Evolutionary conservation across 2,888 invertebrate genomes (phyloP).

Genomic region (Octonoba sinensis): DNA sequence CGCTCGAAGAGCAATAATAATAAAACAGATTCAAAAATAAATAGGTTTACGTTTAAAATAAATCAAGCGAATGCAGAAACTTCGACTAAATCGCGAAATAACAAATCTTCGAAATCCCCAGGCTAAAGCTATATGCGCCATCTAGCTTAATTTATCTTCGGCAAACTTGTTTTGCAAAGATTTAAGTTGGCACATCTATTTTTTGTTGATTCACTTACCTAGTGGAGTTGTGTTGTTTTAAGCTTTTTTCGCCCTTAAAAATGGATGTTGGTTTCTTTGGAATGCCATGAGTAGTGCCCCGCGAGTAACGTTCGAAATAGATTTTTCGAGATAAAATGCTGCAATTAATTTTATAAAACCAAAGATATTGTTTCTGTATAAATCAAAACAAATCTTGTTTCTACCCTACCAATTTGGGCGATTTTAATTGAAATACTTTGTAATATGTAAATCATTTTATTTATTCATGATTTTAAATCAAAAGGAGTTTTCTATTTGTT

Average conservation of each 20-base stretch:
- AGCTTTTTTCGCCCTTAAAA: constrained; percentile 2
- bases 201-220: constrained; percentile 20
- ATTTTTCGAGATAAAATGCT: not conserved
- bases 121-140: constrained; percentile 26
- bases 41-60: constrained; percentile 25
- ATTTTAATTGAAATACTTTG: too few species aligned
- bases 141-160: constrained; percentile 36
- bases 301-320: constrained; percentile 22
- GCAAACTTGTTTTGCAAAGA: constrained; percentile 48
- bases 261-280: not conserved
- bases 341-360: too few species aligned
- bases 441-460: too few species aligned
- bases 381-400: not conserved
- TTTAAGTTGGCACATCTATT: constrained; percentile 36
- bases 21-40: constrained; percentile 20
- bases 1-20: not conserved
- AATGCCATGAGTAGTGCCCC: constrained; percentile 5
- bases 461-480: too few species aligned
- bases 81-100: constrained; percentile 36
- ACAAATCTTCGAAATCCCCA: constrained; percentile 45
- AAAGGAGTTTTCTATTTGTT: too few species aligned
- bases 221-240: constrained; percentile 1
- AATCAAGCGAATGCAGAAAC: constrained; percentile 41
- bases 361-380: too few species aligned
- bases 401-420: too few species aligned